Base-by-base conservation (phyloP, 2,113 vertebrate species). In the Arvicanthis niloticus region DNA sequence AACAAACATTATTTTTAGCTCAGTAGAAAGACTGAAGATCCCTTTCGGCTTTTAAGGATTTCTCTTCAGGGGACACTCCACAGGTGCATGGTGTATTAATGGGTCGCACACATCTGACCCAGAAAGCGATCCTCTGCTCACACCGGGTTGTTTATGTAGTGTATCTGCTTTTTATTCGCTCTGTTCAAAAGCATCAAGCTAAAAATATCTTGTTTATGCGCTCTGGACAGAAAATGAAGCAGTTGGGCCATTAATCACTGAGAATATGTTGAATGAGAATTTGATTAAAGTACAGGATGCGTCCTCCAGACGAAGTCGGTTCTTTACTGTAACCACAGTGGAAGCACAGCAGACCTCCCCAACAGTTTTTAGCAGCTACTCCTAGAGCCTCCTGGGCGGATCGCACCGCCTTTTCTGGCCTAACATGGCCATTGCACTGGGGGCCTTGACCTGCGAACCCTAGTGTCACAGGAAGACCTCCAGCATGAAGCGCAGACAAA, bases 241-340 rank as follows among this genome's bases (percentile, higher is more conserved):
- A 56, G 58, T 76, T 77, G 93, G 87, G 86, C 45, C 95, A 94
- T 96, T 95, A 95, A 97, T 97, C 97, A 93, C 34, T 6, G 88
- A 78, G 56, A 91, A 91, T 94, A 85, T 48, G 65, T 91, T 96
- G 96, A 97, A 92, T 96, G 93, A 87, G 91, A 95, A 96, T 90
- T 87, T 97, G 97, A 97, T 98, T 97, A 96, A 97, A 97, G 95
- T 84, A 12, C 78, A 92, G 65, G 48, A 42, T 58, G 72, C 34
- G 10, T 53, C 89, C 91, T 48, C 78, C 89, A 75, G 86, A 62
- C 51, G 6, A 89, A 34, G 70, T 9, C 22, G 78, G 87, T 93
- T 62, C 97, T 97, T 88, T 48, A 4, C 89, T 40, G 91, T 40
- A 68, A 89, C 67, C 93, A n/a, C 91, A 91, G 81, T 91, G 78